A percentile compares a stretch with the other conserved stretches of the same genome.
Conservation (phyloP, 1,140 invertebrate genomes). For the Chionoecetes opilio region DNA sequence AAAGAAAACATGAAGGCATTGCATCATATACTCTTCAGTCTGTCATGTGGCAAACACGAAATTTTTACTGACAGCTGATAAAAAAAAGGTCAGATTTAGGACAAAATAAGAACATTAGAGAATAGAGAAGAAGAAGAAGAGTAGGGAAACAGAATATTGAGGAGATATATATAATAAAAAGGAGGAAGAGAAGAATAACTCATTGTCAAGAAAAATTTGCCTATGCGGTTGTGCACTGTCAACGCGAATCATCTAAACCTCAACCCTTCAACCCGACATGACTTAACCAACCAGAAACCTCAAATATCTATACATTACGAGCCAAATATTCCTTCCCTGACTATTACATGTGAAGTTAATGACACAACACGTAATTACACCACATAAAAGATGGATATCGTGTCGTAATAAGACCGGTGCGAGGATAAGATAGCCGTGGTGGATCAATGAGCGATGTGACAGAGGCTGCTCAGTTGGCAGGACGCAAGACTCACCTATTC, state of each 20-base stretch:
- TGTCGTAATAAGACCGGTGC: neutral
- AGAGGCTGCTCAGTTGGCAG: slow-evolving; percentile 79
- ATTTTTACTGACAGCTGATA: too few relatives aligned
- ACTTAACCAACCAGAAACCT: neutral
- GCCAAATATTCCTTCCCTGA: neutral
- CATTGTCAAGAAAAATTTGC: neutral
- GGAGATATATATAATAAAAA: too few relatives aligned
- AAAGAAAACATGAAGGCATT: neutral
- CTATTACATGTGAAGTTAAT: neutral
- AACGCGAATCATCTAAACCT: slow-evolving; percentile 35
- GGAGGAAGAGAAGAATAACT: too few relatives aligned
- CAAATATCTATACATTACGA: neutral
- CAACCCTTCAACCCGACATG: neutral
- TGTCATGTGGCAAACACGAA: too few relatives aligned
- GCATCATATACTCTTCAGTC: too few relatives aligned
- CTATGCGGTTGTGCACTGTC: slow-evolving; percentile 69
- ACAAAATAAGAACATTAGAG: too few relatives aligned
- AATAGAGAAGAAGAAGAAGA: too few relatives aligned
- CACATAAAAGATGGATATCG: neutral
- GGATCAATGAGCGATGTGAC: slow-evolving; percentile 78
- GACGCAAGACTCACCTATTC: slow-evolving; percentile 60
- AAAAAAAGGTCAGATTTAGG: too few relatives aligned
- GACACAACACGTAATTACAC: neutral
- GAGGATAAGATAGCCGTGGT: neutral
- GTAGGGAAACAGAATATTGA: neutral